These are phyloP conservation scores for Panagrolaimus sp. DNA, from an alignment of 1,140 invertebrate species.

Conservation along the genomic window DNA sequence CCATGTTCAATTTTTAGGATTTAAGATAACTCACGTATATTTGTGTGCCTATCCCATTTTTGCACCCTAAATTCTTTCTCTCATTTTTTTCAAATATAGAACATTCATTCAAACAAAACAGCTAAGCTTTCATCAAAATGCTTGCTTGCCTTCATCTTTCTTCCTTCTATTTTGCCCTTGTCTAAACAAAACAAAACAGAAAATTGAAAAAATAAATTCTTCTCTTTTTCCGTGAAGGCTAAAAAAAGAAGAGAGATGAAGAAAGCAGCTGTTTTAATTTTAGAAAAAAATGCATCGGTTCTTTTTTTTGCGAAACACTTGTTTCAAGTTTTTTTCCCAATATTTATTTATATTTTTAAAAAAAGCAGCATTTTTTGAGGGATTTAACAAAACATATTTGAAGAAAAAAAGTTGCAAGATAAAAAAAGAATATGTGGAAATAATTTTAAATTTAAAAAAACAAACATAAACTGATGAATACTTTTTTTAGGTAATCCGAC, in stretches of 20 bases:
- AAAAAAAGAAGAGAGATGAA: too few relatives aligned
- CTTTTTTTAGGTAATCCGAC: slow-evolving; percentile 51
- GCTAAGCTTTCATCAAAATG: too few relatives aligned
- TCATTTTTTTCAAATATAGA: too few relatives aligned
- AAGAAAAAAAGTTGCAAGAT: background rate
- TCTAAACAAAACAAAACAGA: background rate
- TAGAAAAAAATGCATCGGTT: too few relatives aligned
- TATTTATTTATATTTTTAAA: background rate
- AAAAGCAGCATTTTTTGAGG: background rate
- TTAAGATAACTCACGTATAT: too few relatives aligned
- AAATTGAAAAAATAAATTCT: background rate
- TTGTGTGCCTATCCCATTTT: too few relatives aligned
- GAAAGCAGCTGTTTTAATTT: too few relatives aligned
- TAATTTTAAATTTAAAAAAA: background rate
- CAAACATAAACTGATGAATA: background rate
- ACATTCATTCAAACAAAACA: too few relatives aligned
- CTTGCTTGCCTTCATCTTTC: background rate
- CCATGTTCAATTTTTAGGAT: too few relatives aligned
- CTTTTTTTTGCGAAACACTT: too few relatives aligned
- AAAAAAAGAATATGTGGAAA: background rate
- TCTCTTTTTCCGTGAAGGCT: background rate
- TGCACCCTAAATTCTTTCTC: too few relatives aligned
- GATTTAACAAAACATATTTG: background rate
- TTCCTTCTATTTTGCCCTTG: background rate
- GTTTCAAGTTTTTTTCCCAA: too few relatives aligned